These are phyloP conservation scores for Melipona beecheii DNA, from an alignment of 2,888 invertebrate genomes.

Conservation along the genomic window DNA sequence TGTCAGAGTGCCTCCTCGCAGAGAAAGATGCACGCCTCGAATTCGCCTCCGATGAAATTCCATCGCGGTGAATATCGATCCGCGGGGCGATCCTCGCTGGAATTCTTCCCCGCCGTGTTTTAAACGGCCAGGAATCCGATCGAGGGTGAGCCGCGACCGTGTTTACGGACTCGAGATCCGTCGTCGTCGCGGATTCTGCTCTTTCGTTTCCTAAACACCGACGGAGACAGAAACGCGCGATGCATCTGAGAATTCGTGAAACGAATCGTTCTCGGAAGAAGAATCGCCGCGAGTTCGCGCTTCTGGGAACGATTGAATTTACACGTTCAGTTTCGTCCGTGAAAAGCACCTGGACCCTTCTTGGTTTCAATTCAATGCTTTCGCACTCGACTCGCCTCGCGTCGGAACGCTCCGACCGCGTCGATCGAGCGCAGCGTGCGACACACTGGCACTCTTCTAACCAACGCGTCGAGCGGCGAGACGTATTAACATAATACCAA, in stretches of 20 bases:
- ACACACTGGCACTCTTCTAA: background rate
- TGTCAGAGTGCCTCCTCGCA: slow-evolving; percentile 58
- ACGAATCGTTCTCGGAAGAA: background rate
- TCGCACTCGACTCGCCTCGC: background rate
- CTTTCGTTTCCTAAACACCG: background rate
- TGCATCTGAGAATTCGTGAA: background rate
- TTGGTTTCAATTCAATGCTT: background rate
- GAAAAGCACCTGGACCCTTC: too few species aligned
- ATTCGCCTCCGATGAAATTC: background rate
- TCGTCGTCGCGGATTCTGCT: slow-evolving; percentile 14
- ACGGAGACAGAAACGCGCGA: background rate
- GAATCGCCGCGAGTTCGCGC: background rate
- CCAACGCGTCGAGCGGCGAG: background rate
- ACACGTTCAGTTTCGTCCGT: background rate
- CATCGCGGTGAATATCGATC: background rate
- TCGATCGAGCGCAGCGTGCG: background rate
- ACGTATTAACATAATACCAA: slow-evolving; percentile 23
- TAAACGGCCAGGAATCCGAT: background rate
- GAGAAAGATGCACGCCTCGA: slow-evolving; percentile 9
- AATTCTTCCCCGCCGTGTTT: background rate
- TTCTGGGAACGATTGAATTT: background rate
- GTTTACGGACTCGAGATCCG: slow-evolving; percentile 9
- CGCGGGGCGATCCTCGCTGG: background rate
- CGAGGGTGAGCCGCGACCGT: background rate
- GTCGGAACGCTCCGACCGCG: background rate